These are phyloP conservation scores for Oxyscelio sp. DNA, from an alignment of 2,888 invertebrate species.

Conservation along the genomic window DNA sequence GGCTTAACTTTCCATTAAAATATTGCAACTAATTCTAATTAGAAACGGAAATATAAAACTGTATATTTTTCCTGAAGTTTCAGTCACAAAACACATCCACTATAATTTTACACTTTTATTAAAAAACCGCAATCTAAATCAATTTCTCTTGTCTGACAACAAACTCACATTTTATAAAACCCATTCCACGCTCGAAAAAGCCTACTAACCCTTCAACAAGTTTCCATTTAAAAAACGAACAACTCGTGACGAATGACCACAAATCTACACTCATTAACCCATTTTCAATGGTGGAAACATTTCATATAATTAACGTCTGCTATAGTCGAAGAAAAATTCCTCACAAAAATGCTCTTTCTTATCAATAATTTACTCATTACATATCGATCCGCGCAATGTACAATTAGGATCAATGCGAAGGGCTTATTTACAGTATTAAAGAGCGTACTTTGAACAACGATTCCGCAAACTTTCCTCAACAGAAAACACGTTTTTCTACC, in stretches of 20 bases:
- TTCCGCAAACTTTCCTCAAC: too few species aligned
- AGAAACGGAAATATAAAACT: too few species aligned
- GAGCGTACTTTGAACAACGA: too few species aligned
- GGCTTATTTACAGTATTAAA: not conserved
- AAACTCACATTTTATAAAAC: not conserved
- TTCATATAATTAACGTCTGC: conserved; percentile 44
- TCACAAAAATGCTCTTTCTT: conserved; percentile 33
- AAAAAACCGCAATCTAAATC: too few species aligned
- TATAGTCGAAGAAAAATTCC: conserved; percentile 53
- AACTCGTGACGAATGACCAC: not conserved
- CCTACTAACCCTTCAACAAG: not conserved
- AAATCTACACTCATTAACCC: conserved; percentile 15
- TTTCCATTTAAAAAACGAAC: not conserved
- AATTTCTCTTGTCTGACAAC: too few species aligned
- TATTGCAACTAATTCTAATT: too few species aligned
- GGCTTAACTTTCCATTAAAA: too few species aligned
- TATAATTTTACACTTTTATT: not conserved
- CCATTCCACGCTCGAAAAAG: not conserved
- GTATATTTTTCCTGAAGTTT: too few species aligned
- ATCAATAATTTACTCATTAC: not conserved
- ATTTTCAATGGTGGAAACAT: conserved; percentile 30
- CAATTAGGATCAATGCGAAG: not conserved
- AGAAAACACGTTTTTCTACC: too few species aligned
- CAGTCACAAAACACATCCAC: too few species aligned
- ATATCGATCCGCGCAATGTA: conserved; percentile 3